Evolutionary conservation across 2,113 vertebrate species (phyloP), one percentile per base, ranked within the genome.

Genomic region (Sapayoa aenigma): DNA sequence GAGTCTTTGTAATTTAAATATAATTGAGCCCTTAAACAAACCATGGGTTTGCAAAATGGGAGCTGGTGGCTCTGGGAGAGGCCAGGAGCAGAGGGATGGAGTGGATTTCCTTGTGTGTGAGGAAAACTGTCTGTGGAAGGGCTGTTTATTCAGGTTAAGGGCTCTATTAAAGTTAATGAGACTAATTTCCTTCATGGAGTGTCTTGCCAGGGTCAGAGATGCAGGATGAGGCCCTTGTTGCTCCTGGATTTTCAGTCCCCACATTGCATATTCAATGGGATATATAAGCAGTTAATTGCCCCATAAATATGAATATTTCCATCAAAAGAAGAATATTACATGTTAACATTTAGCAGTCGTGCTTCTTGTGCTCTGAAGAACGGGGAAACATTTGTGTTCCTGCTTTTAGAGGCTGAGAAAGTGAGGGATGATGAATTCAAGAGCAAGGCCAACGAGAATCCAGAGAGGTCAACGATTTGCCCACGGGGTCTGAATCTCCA

Each of bases 401-500:
- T 66, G 52, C 41, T 20, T 66, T 84, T 42, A 46, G 46, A 59
- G 81, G 63, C 37, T 55, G 63, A 42, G 42, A 25, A 66, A 52
- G 33, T 9, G 42, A 87, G 52, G 82, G 47, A 76, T 16, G 37
- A 52, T 24, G 37, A 80, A 72, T 27, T 46, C 56, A 72, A 46
- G 23, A 69, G 30, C 24, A 65, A 42, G 44, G 35, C 50, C 24
- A 55, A 12, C 0, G 2, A 59, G 21, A 41, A 55, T 44, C 31
- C 30, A 33, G 28, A 49, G 28, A 37, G 22, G 73, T 15, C 62
- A 65, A 2, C 0, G 7, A 31, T 14, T 27, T 3, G 44, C 15
- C 14, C 4, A 0, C 0, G 5, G 23, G 27, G 53, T 46, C 7
- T 14, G n/a, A 16, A 16, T 53, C 42, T 69, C 72, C 37, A 21